These are phyloP conservation scores for Dicentrarchus labrax DNA, from an alignment of 2,113 vertebrate species.

Conservation along the genomic window DNA sequence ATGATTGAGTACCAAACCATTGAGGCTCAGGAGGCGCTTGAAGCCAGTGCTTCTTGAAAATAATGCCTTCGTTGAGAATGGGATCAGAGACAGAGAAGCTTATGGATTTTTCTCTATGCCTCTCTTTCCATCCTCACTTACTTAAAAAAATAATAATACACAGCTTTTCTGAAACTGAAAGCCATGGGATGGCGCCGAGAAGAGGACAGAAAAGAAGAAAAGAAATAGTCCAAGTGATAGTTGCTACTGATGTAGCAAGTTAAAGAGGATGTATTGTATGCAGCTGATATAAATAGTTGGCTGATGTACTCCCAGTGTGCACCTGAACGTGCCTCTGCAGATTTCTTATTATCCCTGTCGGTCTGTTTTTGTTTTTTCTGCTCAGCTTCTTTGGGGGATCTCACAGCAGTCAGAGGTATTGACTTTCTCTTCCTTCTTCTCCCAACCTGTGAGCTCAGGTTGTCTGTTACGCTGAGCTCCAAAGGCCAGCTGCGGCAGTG, in stretches of 20 bases:
- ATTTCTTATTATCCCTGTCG: slow-evolving; percentile 18
- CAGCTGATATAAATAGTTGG: background rate
- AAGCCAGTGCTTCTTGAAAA: slow-evolving; percentile 34
- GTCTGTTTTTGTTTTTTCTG: slow-evolving; percentile 21
- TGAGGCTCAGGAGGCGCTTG: slow-evolving; percentile 18
- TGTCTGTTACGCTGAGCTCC: slow-evolving; percentile 67
- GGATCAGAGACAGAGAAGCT: slow-evolving; percentile 29
- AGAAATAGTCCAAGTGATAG: background rate
- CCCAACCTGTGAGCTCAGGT: slow-evolving; percentile 55
- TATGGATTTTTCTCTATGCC: slow-evolving; percentile 36
- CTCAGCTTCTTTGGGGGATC: slow-evolving; percentile 33
- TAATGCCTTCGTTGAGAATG: slow-evolving; percentile 29
- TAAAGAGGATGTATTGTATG: background rate
- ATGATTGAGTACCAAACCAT: slow-evolving; percentile 42
- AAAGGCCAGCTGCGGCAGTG: slow-evolving; percentile 43
- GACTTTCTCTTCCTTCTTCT: slow-evolving; percentile 58
- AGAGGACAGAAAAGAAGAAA: slow-evolving; percentile 1
- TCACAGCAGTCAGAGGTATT: slow-evolving; percentile 55
- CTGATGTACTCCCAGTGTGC: background rate
- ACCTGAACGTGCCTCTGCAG: background rate
- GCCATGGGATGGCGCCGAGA: background rate
- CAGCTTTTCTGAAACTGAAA: background rate
- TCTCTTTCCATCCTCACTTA: slow-evolving; percentile 12
- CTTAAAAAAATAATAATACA: background rate
- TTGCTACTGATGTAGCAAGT: background rate